Evolutionary conservation across 2,113 vertebrate species (phyloP).

Genomic region (Elachura formosa): DNA sequence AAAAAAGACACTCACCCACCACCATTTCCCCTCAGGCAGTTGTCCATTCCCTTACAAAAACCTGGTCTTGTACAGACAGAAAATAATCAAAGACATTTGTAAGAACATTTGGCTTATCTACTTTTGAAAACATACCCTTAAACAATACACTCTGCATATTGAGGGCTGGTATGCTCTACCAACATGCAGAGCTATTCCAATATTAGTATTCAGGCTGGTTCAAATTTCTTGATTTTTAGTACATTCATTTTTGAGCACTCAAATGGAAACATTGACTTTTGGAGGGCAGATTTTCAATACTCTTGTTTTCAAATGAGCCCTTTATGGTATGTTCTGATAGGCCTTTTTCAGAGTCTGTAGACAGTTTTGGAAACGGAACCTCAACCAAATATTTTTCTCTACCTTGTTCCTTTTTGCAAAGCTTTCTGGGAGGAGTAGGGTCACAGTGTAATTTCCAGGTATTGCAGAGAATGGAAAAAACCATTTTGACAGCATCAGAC

Average conservation of each 20-base stretch:
- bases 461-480: not conserved
- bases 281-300: not conserved
- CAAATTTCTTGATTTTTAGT: not conserved
- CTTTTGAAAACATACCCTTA: not conserved
- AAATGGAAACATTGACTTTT: constrained; percentile 23
- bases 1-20: constrained; percentile 38
- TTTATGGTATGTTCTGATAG: not conserved
- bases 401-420: not conserved
- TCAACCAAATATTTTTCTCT: not conserved
- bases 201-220: not conserved
- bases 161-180: not conserved
- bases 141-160: not conserved
- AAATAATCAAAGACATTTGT: constrained; percentile 45
- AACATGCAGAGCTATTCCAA: not conserved
- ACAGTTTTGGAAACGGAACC: not conserved
- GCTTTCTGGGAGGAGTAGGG: not conserved
- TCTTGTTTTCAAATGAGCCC: not conserved
- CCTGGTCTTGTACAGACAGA: not conserved
- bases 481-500: not conserved
- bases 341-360: not conserved
- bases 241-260: not conserved
- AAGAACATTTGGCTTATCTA: not conserved
- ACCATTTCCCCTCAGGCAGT: constrained; percentile 42
- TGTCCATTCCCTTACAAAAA: constrained; percentile 15
- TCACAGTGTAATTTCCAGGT: not conserved